Conservation (phyloP, 2,888 invertebrate species). For the Seladonia tumulorum region DNA sequence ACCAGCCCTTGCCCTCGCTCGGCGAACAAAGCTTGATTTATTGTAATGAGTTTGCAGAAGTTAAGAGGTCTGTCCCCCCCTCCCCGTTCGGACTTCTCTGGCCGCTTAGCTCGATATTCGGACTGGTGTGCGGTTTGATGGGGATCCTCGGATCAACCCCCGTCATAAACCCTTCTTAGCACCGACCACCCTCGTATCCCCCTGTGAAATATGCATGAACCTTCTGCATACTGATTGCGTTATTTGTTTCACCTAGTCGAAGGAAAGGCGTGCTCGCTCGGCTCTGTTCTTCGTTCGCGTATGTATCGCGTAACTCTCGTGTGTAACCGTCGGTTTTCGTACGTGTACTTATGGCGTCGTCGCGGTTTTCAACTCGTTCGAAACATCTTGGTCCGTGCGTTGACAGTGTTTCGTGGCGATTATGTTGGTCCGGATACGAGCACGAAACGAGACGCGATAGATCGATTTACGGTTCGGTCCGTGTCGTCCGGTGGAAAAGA, state of each 20-base stretch:
- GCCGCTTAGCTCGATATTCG: constrained; percentile 80
- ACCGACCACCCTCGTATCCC: constrained; percentile 75
- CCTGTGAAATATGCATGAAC: constrained; percentile 83
- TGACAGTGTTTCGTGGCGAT: not conserved
- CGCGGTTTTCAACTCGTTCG: not conserved
- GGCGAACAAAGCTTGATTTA: constrained; percentile 85
- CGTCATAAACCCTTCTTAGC: constrained; percentile 84
- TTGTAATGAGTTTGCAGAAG: constrained; percentile 84
- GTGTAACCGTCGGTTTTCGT: not conserved
- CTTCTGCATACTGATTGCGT: constrained; percentile 83
- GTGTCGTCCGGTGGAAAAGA: not conserved
- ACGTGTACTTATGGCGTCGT: not conserved
- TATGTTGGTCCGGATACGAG: no score
- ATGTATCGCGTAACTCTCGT: not conserved
- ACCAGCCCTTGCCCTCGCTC: constrained; percentile 77
- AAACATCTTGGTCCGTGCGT: not conserved
- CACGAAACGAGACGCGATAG: not conserved
- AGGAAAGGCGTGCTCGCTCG: constrained; percentile 63
- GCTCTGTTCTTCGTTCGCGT: not conserved
- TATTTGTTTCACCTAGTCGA: constrained; percentile 81
- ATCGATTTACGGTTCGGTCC: not conserved
- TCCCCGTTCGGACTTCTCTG: constrained; percentile 44
- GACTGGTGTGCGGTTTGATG: constrained; percentile 83
- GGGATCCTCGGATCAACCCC: constrained; percentile 83
- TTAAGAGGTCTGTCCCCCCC: constrained; percentile 81